Evolutionary conservation across 1,140 invertebrate genomes (phyloP).

Genomic region (Oedothorax gibbosus): DNA sequence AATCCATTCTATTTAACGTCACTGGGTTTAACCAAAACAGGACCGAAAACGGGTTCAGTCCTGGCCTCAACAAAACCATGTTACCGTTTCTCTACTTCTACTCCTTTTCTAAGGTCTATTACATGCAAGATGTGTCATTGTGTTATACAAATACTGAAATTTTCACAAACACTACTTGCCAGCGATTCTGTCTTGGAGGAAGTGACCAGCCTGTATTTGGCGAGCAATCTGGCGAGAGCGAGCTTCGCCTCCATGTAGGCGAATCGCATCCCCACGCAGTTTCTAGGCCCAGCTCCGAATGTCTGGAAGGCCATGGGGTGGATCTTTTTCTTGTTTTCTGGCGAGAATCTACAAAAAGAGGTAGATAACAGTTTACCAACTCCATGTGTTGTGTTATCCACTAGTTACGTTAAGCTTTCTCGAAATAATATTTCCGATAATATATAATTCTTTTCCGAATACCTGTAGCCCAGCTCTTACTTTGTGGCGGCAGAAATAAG

Average conservation of each 20-base stretch:
- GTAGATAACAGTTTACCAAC: not conserved
- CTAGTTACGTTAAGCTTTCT: not conserved
- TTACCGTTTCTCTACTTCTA: too few species aligned
- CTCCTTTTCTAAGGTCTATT: not conserved
- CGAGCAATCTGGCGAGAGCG: constrained; percentile 11
- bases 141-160: not conserved
- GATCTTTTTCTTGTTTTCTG: constrained; percentile 34
- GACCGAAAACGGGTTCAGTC: too few species aligned
- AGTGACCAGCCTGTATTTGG: constrained; percentile 4
- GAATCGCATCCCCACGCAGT: constrained; percentile 38
- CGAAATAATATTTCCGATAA: too few species aligned
- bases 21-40: too few species aligned
- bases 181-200: constrained; percentile 12
- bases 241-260: constrained; percentile 46
- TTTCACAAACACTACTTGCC: not conserved
- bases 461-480: too few species aligned
- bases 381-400: not conserved
- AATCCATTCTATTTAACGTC: too few species aligned
- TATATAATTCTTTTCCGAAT: too few species aligned
- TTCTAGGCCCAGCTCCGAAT: constrained; percentile 13
- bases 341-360: constrained; percentile 27
- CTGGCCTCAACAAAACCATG: too few species aligned
- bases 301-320: constrained; percentile 25
- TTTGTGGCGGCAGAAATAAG: too few species aligned
- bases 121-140: not conserved